Percentiles rank a stretch among this genome's conserved stretches.
phyloP scores from a whole-genome alignment of 2,113 vertebrate genomes.

The Psittacus erithacus region DNA sequence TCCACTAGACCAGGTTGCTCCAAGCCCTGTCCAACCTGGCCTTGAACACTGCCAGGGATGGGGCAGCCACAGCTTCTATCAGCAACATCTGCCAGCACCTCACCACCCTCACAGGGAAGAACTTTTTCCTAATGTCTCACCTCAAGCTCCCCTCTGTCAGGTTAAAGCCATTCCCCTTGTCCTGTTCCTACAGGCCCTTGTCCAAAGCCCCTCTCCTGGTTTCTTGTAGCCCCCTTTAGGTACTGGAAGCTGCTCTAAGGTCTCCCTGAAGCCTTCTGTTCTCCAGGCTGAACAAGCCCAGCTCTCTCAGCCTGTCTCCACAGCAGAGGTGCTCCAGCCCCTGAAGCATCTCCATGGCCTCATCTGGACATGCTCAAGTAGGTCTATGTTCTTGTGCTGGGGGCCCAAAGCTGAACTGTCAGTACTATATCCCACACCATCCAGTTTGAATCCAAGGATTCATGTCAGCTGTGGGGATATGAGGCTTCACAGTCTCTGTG shows the following conservation, averaged over 20 bases:
- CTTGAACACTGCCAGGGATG: background rate
- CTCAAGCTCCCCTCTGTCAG: background rate
- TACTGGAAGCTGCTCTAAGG: background rate
- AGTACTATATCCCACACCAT: background rate
- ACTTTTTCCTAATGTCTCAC: background rate
- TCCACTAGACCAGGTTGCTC: background rate
- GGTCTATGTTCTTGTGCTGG: background rate
- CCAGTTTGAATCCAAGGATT: background rate
- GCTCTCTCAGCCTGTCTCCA: background rate
- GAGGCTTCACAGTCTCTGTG: background rate
- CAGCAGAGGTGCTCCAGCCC: background rate
- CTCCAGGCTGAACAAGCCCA: background rate
- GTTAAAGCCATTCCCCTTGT: background rate
- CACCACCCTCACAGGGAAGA: background rate
- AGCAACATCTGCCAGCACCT: background rate
- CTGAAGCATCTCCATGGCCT: background rate
- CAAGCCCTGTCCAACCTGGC: background rate
- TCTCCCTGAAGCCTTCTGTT: background rate
- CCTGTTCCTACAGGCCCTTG: background rate
- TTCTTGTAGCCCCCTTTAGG: background rate
- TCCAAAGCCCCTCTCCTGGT: background rate
- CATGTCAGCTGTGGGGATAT: background rate
- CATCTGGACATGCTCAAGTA: background rate
- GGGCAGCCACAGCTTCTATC: background rate
- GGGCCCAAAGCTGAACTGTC: background rate